phyloP scores from a whole-genome alignment of 2,797 vertebrate genomes.

The Oryzias sinensis region DNA sequence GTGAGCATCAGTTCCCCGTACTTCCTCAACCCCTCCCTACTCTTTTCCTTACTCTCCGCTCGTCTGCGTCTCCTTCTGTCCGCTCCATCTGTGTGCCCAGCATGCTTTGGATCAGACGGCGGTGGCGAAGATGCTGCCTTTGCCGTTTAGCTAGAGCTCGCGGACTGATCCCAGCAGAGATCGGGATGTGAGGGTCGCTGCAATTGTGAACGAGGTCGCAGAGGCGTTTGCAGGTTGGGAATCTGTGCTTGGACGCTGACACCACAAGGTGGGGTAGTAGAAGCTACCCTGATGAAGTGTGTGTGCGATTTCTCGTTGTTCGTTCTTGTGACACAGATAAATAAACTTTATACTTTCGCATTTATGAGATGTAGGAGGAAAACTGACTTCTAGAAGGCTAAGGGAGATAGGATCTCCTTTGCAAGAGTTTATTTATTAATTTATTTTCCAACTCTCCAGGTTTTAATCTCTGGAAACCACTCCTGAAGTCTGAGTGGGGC shows the following conservation, averaged over 20 bases:
- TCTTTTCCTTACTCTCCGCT: conserved; percentile 30
- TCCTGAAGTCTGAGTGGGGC: conserved; percentile 59
- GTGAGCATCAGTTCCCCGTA: conserved; percentile 63
- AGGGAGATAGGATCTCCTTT: conserved; percentile 2
- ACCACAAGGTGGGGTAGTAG: conserved; percentile 75
- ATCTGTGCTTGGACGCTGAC: conserved; percentile 66
- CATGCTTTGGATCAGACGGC: conserved; percentile 63
- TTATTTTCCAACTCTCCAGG: conserved; percentile 25
- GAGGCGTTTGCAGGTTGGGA: conserved; percentile 59
- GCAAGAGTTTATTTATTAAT: conserved; percentile 14
- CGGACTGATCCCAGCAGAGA: conserved; percentile 65
- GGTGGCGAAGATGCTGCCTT: conserved; percentile 50
- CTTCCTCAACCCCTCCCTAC: conserved; percentile 34
- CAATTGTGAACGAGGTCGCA: conserved; percentile 53
- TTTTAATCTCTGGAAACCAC: conserved; percentile 54
- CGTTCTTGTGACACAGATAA: conserved; percentile 8
- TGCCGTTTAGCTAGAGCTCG: conserved; percentile 66
- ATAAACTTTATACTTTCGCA: too few species aligned
- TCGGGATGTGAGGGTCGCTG: conserved; percentile 45
- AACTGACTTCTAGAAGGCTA: background rate
- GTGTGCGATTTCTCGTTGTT: conserved; percentile 31
- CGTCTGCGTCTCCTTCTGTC: conserved; percentile 69
- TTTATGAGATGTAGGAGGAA: too few species aligned
- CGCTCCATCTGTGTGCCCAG: conserved; percentile 76
- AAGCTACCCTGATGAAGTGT: conserved; percentile 56